Percentiles rank a stretch among this genome's conserved stretches.
Conservation (phyloP, 2,113 vertebrate genomes). For the Cyphomyrus plagiostoma region DNA sequence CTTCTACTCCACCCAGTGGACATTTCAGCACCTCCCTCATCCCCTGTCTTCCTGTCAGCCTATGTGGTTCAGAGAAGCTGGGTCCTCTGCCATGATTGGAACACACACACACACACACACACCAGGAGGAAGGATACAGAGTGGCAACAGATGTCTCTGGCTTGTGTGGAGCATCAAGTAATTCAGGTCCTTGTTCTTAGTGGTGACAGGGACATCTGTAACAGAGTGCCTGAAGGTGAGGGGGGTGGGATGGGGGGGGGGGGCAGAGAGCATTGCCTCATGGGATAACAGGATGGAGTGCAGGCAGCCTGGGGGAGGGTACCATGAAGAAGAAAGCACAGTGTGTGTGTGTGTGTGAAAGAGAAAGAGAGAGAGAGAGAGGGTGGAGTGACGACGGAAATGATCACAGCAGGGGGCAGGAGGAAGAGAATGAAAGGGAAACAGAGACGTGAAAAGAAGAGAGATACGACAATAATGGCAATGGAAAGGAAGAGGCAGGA, state of each 20-base stretch:
- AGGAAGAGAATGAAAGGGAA: not conserved
- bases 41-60: not conserved
- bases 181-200: constrained; percentile 32
- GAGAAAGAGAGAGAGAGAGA: too few relatives aligned
- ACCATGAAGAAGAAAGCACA: not conserved
- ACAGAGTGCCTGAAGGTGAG: constrained; percentile 24
- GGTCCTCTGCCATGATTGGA: not conserved
- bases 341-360: not conserved
- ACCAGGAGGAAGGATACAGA: constrained; percentile 31
- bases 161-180: not conserved
- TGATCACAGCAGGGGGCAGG: not conserved
- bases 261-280: not conserved
- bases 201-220: constrained; percentile 46
- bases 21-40: not conserved
- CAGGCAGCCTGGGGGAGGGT: not conserved
- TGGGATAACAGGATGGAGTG: constrained; percentile 6
- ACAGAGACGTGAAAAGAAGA: not conserved
- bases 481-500: not conserved
- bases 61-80: not conserved
- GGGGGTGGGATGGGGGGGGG: not conserved
- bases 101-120: not conserved
- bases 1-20: constrained; percentile 55
- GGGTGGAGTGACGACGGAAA: not conserved
- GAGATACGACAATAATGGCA: not conserved
- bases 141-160: constrained; percentile 31